Evolutionary conservation across 2,113 vertebrate genomes (phyloP).

Genomic region (Hippocampus guttulatus): DNA sequence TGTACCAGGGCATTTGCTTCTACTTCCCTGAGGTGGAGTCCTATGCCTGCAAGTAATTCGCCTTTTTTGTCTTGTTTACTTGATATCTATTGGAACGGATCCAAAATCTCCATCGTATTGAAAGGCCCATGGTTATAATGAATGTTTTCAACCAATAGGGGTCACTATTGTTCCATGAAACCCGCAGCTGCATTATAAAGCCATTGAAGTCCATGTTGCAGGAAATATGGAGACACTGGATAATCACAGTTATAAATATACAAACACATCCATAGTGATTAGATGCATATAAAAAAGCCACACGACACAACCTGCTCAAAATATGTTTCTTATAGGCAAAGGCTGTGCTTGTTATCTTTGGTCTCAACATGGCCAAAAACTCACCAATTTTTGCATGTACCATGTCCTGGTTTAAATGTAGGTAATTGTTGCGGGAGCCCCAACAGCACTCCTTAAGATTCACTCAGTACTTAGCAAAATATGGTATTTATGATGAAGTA

Average conservation of each 20-base stretch:
- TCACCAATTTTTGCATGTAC: too few species aligned
- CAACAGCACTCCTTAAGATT: too few species aligned
- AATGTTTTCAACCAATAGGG: slow-evolving; percentile 48
- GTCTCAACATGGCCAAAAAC: too few species aligned
- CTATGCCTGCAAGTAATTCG: slow-evolving; percentile 86
- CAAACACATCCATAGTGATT: background rate
- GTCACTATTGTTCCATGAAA: slow-evolving; percentile 54
- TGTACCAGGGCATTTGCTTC: slow-evolving; percentile 81
- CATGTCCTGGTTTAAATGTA: too few species aligned
- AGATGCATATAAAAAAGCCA: too few species aligned
- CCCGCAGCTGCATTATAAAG: background rate
- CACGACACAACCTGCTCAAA: too few species aligned
- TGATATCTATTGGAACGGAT: background rate
- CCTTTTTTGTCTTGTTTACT: background rate
- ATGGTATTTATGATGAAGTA: background rate
- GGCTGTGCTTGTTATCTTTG: too few species aligned
- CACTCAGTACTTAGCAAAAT: background rate
- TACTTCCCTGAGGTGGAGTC: slow-evolving; percentile 78
- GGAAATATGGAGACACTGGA: background rate
- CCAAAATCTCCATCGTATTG: background rate
- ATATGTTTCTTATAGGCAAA: too few species aligned
- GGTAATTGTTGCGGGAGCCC: too few species aligned
- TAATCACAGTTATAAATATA: background rate
- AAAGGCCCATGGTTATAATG: background rate
- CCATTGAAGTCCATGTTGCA: background rate